Percentiles rank a stretch among this genome's conserved stretches.
Conservation (phyloP, 2,888 invertebrate species). For the Melieria picta region DNA sequence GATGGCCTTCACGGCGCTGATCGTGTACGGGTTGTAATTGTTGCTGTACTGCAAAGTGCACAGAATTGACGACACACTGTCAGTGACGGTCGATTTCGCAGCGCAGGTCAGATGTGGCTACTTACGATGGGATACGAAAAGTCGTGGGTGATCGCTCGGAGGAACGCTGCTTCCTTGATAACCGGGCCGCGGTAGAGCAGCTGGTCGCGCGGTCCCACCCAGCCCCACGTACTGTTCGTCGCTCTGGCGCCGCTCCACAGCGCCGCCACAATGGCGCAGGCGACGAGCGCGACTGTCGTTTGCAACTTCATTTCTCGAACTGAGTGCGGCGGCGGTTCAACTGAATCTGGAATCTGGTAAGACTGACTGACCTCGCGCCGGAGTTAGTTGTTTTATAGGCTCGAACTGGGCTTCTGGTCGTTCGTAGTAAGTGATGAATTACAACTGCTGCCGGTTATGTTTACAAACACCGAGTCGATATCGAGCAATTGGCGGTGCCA, state of each 20-base stretch:
- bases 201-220: slow-evolving; percentile 41
- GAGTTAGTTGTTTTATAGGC: too few relatives aligned
- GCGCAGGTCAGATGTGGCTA: too few relatives aligned
- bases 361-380: too few relatives aligned
- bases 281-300: slow-evolving; percentile 28
- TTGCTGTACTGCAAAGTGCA: neutral
- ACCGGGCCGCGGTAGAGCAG: slow-evolving; percentile 41
- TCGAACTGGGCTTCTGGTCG: too few relatives aligned
- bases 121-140: too few relatives aligned
- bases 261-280: slow-evolving; percentile 31
- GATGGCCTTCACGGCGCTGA: slow-evolving; percentile 41
- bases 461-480: too few relatives aligned
- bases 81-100: neutral
- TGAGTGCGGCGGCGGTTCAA: too few relatives aligned
- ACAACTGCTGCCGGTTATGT: too few relatives aligned
- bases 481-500: too few relatives aligned
- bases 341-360: neutral
- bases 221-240: slow-evolving; percentile 45
- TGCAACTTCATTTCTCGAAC: slow-evolving; percentile 12
- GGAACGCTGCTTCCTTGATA: slow-evolving; percentile 32
- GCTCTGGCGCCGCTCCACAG: slow-evolving; percentile 38
- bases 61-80: neutral
- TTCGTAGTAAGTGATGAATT: too few relatives aligned
- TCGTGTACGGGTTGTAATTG: slow-evolving; percentile 3
- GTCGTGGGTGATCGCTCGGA: slow-evolving; percentile 20